Percentiles rank a stretch among this genome's conserved stretches.
phyloP scores from a whole-genome alignment of 2,113 vertebrate species.

The Sturnus vulgaris region DNA sequence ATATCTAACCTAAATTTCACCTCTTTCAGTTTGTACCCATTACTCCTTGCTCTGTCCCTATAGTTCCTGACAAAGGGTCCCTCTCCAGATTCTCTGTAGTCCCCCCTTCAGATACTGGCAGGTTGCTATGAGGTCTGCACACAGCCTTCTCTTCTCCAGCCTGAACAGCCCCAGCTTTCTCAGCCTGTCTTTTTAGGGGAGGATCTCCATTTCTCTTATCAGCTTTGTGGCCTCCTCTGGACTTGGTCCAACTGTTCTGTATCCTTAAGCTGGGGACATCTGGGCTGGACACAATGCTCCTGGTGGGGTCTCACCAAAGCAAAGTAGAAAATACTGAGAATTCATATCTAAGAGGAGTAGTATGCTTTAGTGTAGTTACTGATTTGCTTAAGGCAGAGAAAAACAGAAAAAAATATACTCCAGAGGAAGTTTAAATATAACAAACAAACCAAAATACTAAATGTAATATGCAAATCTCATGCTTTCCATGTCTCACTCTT shows the following conservation, averaged over 20 bases:
- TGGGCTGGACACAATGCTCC: background rate
- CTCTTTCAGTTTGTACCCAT: background rate
- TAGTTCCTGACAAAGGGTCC: background rate
- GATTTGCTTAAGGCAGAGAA: background rate
- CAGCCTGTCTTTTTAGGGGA: background rate
- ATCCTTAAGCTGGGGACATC: fast-evolving
- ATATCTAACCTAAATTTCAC: background rate
- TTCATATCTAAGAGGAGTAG: background rate
- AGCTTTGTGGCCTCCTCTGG: background rate
- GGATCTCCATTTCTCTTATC: background rate
- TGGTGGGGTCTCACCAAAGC: background rate
- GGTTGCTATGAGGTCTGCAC: background rate
- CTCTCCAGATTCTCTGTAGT: background rate
- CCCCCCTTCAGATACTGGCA: background rate
- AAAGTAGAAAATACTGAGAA: background rate
- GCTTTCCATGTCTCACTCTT: background rate
- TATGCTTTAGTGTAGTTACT: background rate
- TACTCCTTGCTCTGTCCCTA: no score
- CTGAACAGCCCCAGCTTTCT: background rate
- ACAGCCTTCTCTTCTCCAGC: no score
- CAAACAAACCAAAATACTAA: background rate
- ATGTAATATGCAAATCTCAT: background rate
- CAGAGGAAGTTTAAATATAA: background rate
- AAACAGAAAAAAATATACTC: background rate
- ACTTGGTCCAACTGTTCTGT: background rate